Base-by-base conservation (phyloP, 2,113 vertebrate genomes). In the Harpagus bidentatus region DNA sequence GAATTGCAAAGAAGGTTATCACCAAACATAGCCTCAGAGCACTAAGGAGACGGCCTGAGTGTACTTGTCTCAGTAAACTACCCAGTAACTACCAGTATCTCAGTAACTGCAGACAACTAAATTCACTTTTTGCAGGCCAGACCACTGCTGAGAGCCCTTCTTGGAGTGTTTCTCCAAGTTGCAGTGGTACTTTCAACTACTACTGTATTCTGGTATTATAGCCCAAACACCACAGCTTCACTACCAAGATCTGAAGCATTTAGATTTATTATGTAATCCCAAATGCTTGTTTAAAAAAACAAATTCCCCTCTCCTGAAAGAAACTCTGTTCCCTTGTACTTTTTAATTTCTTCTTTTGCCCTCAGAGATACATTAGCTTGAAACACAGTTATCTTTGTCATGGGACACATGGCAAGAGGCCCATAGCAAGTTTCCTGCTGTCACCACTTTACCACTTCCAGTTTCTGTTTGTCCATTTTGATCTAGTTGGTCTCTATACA, bases 241-340 rank as follows among this genome's bases (percentile, higher is more conserved):
- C 25, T 82, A 10, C 22, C 11, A 11, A 73, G 14, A 70, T n/a
- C 18, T 40, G 34, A 77, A 61, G 21, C 16, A 34, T 56, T 71
- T 80, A 2, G 8, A 12, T 83, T 52, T 32, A 65, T 66, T 83
- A 52, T 36, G 12, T 31, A 55, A 43, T 50, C n/a, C 9, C 34
- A 43, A 29, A 74, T 50, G 12, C 9, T 78, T 66, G 5, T 48
- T 71, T 61, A n/a, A 83, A 74, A 70, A 79, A 61, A 9, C 6
- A 20, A n/a, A 26, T 43, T 55, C 11, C 3, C 7, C 25, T 43
- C 17, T 53, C 11, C 48, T 73, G 48, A 80, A 77, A 65, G 16
- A 69, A 69, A 91, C 36, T 14, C 1, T 0, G 2, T 16, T 80
- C 14, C 18, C 8, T 40, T 5, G 0, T 22, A 61, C 12, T 47